Percentiles rank a stretch among this genome's conserved stretches.
Evolutionary conservation across 2,888 invertebrate genomes (phyloP).

Genomic region (Acleris cristana): DNA sequence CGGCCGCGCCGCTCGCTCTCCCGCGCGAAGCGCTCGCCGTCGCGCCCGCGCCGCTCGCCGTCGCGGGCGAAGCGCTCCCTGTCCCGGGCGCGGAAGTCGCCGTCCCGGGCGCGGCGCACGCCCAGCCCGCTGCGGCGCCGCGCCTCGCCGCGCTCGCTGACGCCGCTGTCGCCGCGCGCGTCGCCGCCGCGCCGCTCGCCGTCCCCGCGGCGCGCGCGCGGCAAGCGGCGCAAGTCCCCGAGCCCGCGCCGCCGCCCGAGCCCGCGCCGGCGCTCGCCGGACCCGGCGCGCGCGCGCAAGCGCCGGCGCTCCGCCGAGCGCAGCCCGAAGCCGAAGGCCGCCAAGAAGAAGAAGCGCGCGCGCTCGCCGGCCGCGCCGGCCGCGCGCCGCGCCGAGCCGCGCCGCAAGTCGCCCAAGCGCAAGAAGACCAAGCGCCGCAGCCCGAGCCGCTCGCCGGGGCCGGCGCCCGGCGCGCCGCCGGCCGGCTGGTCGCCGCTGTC

Average conservation of each 20-base stretch:
- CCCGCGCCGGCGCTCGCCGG: conserved; percentile 46
- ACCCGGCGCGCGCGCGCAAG: conserved; percentile 50
- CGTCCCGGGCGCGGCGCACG: conserved; percentile 44
- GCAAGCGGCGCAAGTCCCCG: conserved; percentile 25
- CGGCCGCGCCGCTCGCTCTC: conserved; percentile 44
- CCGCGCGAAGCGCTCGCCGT: conserved; percentile 35
- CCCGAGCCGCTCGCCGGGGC: conserved; percentile 55
- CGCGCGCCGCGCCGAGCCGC: conserved; percentile 49
- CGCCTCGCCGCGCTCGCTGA: conserved; percentile 46
- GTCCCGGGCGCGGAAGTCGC: conserved; percentile 49
- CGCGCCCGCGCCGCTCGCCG: conserved; percentile 60
- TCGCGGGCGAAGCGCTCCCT: conserved; percentile 32
- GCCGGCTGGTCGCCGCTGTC: conserved; percentile 52
- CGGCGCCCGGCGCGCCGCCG: conserved; percentile 46
- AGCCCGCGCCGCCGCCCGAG: conserved; percentile 51
- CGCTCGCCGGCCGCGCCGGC: conserved; percentile 52
- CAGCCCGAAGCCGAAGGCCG: conserved; percentile 53
- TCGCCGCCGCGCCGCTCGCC: conserved; percentile 51
- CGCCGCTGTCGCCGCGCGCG: conserved; percentile 49
- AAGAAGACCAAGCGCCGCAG: conserved; percentile 60
- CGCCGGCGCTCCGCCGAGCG: conserved; percentile 54
- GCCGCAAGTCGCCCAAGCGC: conserved; percentile 60
- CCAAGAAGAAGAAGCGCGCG: conserved; percentile 63
- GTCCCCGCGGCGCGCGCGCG: conserved; percentile 45
- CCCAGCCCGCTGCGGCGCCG: conserved; percentile 49